Evolutionary conservation across 2,113 vertebrate genomes (phyloP).

Genomic region (Chitala chitala): DNA sequence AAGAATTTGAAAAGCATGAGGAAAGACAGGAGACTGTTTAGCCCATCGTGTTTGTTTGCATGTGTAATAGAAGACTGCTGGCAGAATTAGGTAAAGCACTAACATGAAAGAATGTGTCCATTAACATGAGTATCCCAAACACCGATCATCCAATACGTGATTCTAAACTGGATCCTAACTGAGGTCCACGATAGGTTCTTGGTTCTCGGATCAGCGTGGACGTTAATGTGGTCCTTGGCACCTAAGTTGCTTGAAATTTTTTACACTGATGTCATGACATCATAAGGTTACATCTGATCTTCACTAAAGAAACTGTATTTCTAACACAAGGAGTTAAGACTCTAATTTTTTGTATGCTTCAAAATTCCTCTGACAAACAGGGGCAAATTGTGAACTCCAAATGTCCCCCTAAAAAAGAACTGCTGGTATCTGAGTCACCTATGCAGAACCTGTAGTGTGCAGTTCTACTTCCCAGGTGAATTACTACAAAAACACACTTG

Average conservation of each 20-base stretch:
- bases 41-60: too few relatives aligned
- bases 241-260: background rate
- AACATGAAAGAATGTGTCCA: too few relatives aligned
- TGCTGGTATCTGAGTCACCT: background rate
- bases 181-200: background rate
- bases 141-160: background rate
- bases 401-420: background rate
- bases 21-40: too few relatives aligned
- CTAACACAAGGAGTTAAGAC: too few relatives aligned
- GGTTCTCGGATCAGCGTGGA: background rate
- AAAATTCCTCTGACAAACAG: too few relatives aligned
- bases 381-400: too few relatives aligned
- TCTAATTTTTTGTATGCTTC: too few relatives aligned
- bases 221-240: background rate
- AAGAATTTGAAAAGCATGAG: too few relatives aligned
- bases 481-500: too few relatives aligned
- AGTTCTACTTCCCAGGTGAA: constrained; percentile 1
- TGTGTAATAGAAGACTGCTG: too few relatives aligned
- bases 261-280: background rate
- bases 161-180: background rate
- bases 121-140: background rate
- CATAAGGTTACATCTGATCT: background rate
- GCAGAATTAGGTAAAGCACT: too few relatives aligned
- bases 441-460: background rate
- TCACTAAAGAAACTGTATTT: background rate